phyloP scores from a whole-genome alignment of 2,888 invertebrate genomes.

The Acanthopleura granulata region DNA sequence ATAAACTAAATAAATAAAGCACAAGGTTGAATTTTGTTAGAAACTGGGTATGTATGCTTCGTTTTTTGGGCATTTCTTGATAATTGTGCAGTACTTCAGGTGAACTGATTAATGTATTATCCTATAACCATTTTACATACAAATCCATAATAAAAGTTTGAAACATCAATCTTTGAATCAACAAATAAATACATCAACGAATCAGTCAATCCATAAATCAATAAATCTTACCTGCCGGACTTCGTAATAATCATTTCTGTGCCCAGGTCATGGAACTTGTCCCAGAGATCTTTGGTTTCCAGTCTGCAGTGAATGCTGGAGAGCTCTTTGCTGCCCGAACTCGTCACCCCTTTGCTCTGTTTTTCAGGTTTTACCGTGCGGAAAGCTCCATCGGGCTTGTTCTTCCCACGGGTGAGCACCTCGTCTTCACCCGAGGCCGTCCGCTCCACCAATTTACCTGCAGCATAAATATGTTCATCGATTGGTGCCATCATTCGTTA shows the following conservation, averaged over 20 bases:
- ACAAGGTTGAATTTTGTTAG: no score
- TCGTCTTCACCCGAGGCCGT: not conserved
- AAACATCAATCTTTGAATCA: no score
- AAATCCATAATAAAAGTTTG: no score
- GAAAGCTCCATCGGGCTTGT: not conserved
- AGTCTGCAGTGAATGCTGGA: slow-evolving; percentile 83
- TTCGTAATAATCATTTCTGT: slow-evolving; percentile 98
- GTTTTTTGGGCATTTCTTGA: no score
- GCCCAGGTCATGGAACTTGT: slow-evolving; percentile 86
- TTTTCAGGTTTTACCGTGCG: not conserved
- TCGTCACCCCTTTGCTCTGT: not conserved
- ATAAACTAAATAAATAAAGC: no score
- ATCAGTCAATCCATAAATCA: no score
- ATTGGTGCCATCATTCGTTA: no score
- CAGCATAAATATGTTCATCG: not conserved
- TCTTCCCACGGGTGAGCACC: not conserved
- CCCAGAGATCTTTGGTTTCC: slow-evolving; percentile 97
- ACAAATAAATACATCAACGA: no score
- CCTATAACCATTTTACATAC: no score
- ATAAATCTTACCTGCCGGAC: slow-evolving; percentile 84
- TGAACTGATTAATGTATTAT: no score
- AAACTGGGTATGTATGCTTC: no score
- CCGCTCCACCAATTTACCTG: slow-evolving; percentile 7
- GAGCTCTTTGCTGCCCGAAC: slow-evolving; percentile 31
- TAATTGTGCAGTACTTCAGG: no score